These are phyloP conservation scores for Eulithis testata DNA, from an alignment of 2,888 invertebrate genomes.

Conservation along the genomic window DNA sequence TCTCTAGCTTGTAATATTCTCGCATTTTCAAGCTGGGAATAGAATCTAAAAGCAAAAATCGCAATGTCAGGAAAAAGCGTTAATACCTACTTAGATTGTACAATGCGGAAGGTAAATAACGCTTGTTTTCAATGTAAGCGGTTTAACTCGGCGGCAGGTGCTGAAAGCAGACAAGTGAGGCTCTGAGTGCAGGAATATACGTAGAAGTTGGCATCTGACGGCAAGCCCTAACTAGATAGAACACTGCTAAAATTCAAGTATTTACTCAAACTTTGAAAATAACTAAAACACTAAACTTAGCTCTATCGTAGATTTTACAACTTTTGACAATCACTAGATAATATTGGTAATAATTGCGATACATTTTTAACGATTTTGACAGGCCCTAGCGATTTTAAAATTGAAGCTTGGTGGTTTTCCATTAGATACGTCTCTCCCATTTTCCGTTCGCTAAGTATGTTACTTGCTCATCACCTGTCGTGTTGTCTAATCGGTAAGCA, in stretches of 20 bases:
- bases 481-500: conserved; percentile 24
- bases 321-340: too few relatives aligned
- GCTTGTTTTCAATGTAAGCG: conserved; percentile 65
- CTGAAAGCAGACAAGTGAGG: conserved; percentile 66
- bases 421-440: not conserved
- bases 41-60: conserved; percentile 12
- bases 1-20: conserved; percentile 5
- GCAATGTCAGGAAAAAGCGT: conserved; percentile 21
- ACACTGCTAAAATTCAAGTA: not conserved
- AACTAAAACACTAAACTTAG: too few relatives aligned
- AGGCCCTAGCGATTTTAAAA: not conserved
- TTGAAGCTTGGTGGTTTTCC: not conserved
- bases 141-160: conserved; percentile 57
- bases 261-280: not conserved
- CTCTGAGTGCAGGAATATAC: conserved; percentile 36
- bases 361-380: not conserved
- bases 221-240: not conserved
- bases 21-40: not conserved
- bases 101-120: conserved; percentile 52
- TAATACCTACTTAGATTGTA: conserved; percentile 25
- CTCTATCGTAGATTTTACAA: too few relatives aligned
- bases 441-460: conserved; percentile 2
- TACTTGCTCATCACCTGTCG: conserved; percentile 18
- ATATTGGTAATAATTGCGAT: too few relatives aligned
- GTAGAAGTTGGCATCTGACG: conserved; percentile 21